Conservation (phyloP, 2,113 vertebrate species). For the Ahaetulla prasina region DNA sequence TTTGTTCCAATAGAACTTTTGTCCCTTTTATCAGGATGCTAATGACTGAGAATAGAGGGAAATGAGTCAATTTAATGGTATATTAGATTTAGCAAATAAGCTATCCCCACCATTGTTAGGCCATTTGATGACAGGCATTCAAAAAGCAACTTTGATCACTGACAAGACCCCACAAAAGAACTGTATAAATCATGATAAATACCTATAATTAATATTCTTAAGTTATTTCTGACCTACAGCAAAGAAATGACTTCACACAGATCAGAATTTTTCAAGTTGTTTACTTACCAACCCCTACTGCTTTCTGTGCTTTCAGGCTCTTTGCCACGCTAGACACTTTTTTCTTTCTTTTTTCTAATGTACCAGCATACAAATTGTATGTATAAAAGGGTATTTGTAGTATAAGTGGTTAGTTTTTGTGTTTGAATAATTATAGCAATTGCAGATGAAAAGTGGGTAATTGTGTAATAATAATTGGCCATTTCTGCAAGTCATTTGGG, state of each 20-base stretch:
- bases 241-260: constrained; percentile 54
- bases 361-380: constrained; percentile 14
- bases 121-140: constrained; percentile 68
- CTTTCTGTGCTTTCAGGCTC: constrained; percentile 34
- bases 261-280: constrained; percentile 54
- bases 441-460: constrained; percentile 17
- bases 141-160: constrained; percentile 71
- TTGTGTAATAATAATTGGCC: constrained; percentile 17
- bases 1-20: constrained; percentile 63
- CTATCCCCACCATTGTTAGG: constrained; percentile 58
- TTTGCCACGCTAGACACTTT: constrained; percentile 24
- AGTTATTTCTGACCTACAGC: constrained; percentile 65
- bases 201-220: constrained; percentile 58
- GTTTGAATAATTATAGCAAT: constrained; percentile 36
- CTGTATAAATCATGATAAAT: constrained; percentile 68
- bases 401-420: constrained; percentile 22
- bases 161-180: constrained; percentile 62
- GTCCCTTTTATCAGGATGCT: constrained; percentile 58
- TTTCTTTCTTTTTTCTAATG: constrained; percentile 24
- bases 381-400: constrained; percentile 31
- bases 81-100: constrained; percentile 71
- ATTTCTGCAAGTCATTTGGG: constrained; percentile 24
- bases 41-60: constrained; percentile 52
- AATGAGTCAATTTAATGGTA: constrained; percentile 66
- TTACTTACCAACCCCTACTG: constrained; percentile 37